A percentile compares a stretch with the other conserved stretches of the same genome.
Evolutionary conservation across 2,888 invertebrate genomes (phyloP).

Genomic region (Taenaris catops): DNA sequence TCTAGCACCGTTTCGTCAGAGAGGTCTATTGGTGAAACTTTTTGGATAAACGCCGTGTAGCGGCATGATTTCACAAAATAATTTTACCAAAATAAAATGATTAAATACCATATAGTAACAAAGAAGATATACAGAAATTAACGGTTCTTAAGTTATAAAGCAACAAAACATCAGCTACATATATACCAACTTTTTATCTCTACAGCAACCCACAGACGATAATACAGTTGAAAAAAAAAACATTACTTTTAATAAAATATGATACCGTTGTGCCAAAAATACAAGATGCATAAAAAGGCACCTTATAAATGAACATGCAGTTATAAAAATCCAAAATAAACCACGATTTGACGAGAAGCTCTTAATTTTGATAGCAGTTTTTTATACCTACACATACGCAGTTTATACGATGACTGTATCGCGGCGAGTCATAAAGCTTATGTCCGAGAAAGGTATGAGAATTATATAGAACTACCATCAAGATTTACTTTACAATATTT

Average conservation of each 20-base stretch:
- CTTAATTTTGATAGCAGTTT: conserved; percentile 23
- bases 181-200: too few species aligned
- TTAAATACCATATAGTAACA: too few species aligned
- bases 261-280: conserved; percentile 14
- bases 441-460: conserved; percentile 27
- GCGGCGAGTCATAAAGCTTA: conserved; percentile 24
- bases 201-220: conserved; percentile 3
- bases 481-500: too few species aligned
- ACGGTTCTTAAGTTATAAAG: too few species aligned
- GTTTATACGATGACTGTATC: conserved; percentile 18
- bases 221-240: not conserved
- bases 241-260: conserved; percentile 10
- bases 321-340: conserved; percentile 20
- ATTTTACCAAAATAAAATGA: too few species aligned
- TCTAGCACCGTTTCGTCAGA: too few species aligned
- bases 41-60: too few species aligned
- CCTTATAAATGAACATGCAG: conserved; percentile 23
- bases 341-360: conserved; percentile 17
- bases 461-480: too few species aligned
- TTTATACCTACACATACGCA: conserved; percentile 19
- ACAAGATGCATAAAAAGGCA: conserved; percentile 18
- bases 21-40: too few species aligned
- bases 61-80: too few species aligned
- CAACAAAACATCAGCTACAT: too few species aligned
- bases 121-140: too few species aligned